Conservation (phyloP, 2,797 vertebrate species). For the Gymnopithys bicolor region DNA sequence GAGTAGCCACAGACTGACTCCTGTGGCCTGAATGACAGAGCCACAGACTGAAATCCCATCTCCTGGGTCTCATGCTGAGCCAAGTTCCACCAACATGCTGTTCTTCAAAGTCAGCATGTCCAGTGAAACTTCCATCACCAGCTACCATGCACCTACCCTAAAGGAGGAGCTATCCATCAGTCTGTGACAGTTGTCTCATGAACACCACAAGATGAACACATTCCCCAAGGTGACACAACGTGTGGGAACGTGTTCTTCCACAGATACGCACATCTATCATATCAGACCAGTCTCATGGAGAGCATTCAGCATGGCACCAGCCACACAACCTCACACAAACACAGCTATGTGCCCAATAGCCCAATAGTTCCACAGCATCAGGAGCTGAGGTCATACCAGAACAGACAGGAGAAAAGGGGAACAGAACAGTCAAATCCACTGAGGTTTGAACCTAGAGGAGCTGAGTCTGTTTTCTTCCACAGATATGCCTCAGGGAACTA, state of each 20-base stretch:
- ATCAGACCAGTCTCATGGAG: not conserved
- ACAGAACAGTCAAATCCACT: not conserved
- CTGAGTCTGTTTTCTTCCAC: not conserved
- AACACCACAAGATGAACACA: not conserved
- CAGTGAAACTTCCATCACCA: not conserved
- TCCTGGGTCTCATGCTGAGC: not conserved
- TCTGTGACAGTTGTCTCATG: not conserved
- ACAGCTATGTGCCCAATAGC: accelerated
- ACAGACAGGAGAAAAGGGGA: not conserved
- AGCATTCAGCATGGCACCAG: not conserved
- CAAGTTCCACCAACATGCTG: not conserved
- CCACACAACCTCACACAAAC: not conserved
- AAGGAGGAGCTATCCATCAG: not conserved
- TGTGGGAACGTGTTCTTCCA: not conserved
- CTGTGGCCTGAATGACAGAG: not conserved
- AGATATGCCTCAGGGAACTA: not conserved
- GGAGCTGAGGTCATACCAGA: not conserved
- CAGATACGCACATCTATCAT: not conserved
- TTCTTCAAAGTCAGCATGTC: not conserved
- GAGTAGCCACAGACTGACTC: not conserved
- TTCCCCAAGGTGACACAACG: not conserved
- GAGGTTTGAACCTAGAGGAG: not conserved
- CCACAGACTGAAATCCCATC: accelerated
- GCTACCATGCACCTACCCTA: not conserved
- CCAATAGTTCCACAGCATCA: not conserved